phyloP scores from a whole-genome alignment of 37 sponge, comb jelly and placozoan species.

The Spongilla lacustris region DNA sequence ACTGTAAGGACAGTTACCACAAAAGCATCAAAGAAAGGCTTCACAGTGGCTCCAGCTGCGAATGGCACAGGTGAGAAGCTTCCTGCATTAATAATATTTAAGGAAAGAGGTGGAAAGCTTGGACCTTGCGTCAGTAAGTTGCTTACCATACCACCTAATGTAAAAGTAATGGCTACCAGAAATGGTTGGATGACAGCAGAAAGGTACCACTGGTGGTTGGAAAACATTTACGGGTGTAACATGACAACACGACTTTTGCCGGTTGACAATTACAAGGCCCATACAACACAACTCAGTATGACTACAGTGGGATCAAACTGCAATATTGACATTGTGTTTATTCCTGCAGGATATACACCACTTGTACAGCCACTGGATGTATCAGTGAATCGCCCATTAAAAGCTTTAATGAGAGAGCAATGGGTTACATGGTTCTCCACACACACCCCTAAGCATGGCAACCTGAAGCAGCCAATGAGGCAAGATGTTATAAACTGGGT shows the following conservation, averaged over 20 bases:
- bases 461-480: slow-evolving; percentile 34
- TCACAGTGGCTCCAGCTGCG: slow-evolving; percentile 42
- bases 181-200: slow-evolving; percentile 36
- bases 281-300: not conserved
- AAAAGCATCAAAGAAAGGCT: slow-evolving; percentile 33
- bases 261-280: slow-evolving; percentile 18
- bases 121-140: not conserved
- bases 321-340: slow-evolving; percentile 25
- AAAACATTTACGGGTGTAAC: not conserved
- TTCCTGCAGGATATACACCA: slow-evolving; percentile 45
- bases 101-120: slow-evolving; percentile 19
- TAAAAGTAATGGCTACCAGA: slow-evolving; percentile 8
- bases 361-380: slow-evolving; percentile 45
- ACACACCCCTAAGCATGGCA: not conserved
- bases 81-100: slow-evolving; percentile 32
- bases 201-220: not conserved
- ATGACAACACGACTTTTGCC: not conserved
- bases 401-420: slow-evolving; percentile 5
- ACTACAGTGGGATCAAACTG: not conserved
- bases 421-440: slow-evolving; percentile 16
- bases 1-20: not conserved
- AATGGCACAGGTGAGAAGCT: slow-evolving; percentile 14
- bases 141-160: slow-evolving; percentile 19
- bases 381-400: slow-evolving; percentile 23
- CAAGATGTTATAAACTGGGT: slow-evolving; percentile 33